Base-by-base conservation (phyloP, 1,140 invertebrate genomes). In the Panonychus citri region DNA sequence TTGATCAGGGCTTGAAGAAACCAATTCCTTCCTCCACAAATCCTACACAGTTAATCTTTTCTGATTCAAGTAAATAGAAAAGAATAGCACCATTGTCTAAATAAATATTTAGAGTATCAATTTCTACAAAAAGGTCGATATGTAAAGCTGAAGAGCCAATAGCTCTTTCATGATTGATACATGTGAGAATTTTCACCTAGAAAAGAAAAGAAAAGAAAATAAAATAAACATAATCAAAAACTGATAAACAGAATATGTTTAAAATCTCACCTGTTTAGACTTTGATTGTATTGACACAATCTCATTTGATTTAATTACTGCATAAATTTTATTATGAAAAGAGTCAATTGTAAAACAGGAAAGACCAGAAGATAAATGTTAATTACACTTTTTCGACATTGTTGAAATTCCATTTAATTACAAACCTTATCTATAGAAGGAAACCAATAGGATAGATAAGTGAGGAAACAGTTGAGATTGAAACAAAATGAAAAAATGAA, bases 1-100 rank as follows among this genome's bases (percentile, higher is more conserved):
- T 63, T 76, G 69, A 67, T 83, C 81, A 12, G 80, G 78, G 65
- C 79, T 81, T 68, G 79, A 74, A 59, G 70, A 66, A 57, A 77
- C 75, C 64, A 40, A 81, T 61, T 2, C 74, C 72, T 37, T 39
- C 13, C 5, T 19, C 28, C 8, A 53, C 15, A 1, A 10, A 25
- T 27, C 25, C 49, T 17, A 51, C 1, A 10, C 21, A n/a, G 19
- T 24, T 46, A 1, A 24, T 8, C 19, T 46, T n/a, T 21, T 24
- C 10, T 21, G 43, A 21, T 15, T 46, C 43, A 2, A 3, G 7
- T 21, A n/a, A 46, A 24, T 21, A 46, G 1, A n/a, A n/a, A n/a
- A 46, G n/a, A 21, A 46, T 46, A n/a, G n/a, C 19, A n/a, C 43
- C 43, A n/a, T 19, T 19, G 39, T 40, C 19, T 13, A 40, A 40